Evolutionary conservation across 2,113 vertebrate genomes (phyloP).

Genomic region (Barbus barbus): DNA sequence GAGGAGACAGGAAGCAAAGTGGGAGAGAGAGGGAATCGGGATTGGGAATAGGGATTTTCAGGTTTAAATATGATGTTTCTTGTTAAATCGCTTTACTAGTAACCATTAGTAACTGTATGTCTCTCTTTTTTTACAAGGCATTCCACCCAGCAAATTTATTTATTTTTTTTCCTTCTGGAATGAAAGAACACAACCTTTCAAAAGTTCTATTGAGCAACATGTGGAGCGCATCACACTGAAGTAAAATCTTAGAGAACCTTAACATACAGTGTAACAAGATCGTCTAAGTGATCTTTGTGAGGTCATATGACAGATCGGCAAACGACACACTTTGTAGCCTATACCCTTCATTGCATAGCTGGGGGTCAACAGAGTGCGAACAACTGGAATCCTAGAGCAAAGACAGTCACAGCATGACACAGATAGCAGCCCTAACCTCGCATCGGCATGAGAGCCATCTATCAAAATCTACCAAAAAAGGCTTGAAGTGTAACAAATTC

Average conservation of each 20-base stretch:
- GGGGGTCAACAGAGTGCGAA: constrained; percentile 64
- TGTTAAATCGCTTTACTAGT: no score
- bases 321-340: constrained; percentile 51
- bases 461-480: constrained; percentile 40
- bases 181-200: background rate
- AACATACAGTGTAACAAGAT: constrained; percentile 52
- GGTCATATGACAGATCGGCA: constrained; percentile 52
- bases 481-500: constrained; percentile 44
- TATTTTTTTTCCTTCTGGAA: background rate
- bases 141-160: background rate
- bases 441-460: constrained; percentile 46
- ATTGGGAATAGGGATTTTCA: no score
- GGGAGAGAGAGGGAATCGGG: no score
- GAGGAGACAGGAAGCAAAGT: no score
- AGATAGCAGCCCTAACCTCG: constrained; percentile 35
- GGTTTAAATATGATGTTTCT: no score
- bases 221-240: constrained; percentile 44
- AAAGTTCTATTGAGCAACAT: background rate
- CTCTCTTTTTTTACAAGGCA: background rate
- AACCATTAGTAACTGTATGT: background rate
- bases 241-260: constrained; percentile 44
- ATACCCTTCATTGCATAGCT: constrained; percentile 41
- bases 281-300: constrained; percentile 45
- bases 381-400: constrained; percentile 59
- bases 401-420: constrained; percentile 22